Evolutionary conservation across 2,888 invertebrate genomes (phyloP), one percentile per base, ranked within the genome.

Genomic region (Dromius quadrimaculatus): DNA sequence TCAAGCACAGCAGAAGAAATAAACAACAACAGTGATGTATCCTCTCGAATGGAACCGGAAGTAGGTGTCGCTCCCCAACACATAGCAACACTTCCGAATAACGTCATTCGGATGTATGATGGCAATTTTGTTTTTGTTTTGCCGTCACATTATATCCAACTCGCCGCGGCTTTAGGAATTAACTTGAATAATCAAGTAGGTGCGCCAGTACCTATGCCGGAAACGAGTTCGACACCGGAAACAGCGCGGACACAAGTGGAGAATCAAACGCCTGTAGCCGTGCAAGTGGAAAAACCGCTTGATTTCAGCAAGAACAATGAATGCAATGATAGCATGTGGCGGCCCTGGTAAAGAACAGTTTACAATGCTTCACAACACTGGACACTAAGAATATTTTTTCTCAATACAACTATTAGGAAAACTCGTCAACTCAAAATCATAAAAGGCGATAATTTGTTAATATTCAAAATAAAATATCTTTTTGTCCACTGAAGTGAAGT

Each of bases 121-220:
- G 87, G 87, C 1, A 87, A 87, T 75, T 87, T 87, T 38, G 87
- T 88, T 13, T 85, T 88, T 76, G 82, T 88, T 1, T 80, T 88
- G 38, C 88, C 88, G 38, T 87, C 87, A 77, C 87, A 88, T 78
- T 88, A 88, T 78, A 85, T 88, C 6, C 87, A 88, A 76, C 75
- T 87, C 54, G 86, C 87, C 1, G 85, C 85, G 2, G 87, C 87
- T 62, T 73, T 83, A 23, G 83, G 82, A 41, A 82, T 83, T 61
- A 83, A 83, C 75, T 73, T 83, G 63, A 75, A 81, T 71, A 78
- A 79, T 57, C 78, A 78, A 61, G 76, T 74, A 71, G 77, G 65
- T 28, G 71, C 73, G 59, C 32, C 59, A 61, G 71, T 66, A 64
- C 71, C 63, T 70, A 63, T 47, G 71, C 50, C 70, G 69, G 72